These are phyloP conservation scores for Patagioenas fasciata DNA, from an alignment of 2,113 vertebrate genomes.

Conservation along the genomic window DNA sequence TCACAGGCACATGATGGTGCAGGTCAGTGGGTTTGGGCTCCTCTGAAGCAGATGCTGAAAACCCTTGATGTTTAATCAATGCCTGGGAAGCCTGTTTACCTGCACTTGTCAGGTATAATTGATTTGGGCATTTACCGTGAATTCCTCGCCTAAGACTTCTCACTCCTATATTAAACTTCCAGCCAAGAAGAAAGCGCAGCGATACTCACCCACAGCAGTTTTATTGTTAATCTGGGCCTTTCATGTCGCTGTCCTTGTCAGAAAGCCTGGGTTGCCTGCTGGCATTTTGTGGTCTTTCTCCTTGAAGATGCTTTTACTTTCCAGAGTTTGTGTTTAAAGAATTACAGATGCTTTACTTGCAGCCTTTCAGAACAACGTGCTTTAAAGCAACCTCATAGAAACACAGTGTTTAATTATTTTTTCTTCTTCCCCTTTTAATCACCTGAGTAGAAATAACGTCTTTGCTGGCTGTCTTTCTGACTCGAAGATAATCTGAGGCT, in stretches of 20 bases:
- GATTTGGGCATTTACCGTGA: conserved; percentile 6
- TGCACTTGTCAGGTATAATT: conserved; percentile 20
- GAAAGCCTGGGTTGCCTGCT: conserved; percentile 8
- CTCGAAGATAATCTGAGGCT: neutral
- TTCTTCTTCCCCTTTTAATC: neutral
- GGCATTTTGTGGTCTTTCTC: conserved; percentile 51
- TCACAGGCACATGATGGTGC: rapidly evolving
- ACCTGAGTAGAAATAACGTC: neutral
- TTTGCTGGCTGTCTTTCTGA: neutral
- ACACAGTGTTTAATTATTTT: neutral
- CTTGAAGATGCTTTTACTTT: conserved; percentile 21
- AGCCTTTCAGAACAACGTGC: neutral
- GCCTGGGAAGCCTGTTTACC: conserved; percentile 8
- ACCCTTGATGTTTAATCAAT: conserved; percentile 5
- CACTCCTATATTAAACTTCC: neutral
- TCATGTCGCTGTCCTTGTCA: neutral
- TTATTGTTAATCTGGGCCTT: neutral
- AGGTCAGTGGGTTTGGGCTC: neutral
- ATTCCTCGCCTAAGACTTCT: conserved; percentile 1
- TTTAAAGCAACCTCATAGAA: neutral
- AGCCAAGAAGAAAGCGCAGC: neutral
- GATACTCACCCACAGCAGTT: neutral
- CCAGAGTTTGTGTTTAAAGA: conserved; percentile 26
- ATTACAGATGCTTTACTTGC: neutral
- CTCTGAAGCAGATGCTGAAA: conserved; percentile 11